These are phyloP conservation scores for Parascotia fuliginaria DNA, from an alignment of 2,888 invertebrate species.

Conservation along the genomic window DNA sequence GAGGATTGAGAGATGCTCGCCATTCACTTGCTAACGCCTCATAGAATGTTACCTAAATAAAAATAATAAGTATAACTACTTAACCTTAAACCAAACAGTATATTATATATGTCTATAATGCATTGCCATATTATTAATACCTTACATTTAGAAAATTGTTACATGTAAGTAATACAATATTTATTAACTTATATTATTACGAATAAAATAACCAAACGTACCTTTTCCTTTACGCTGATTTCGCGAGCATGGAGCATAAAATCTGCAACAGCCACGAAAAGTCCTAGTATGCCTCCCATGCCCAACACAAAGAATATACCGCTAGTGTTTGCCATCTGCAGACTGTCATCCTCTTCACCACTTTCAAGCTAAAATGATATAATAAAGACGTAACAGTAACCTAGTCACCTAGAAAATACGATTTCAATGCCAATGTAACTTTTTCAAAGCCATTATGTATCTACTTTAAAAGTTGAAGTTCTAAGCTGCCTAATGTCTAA, in stretches of 20 bases:
- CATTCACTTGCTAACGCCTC: constrained; percentile 76
- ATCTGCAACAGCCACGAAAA: constrained; percentile 92
- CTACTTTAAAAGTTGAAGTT: too few species aligned
- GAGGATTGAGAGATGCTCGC: constrained; percentile 73
- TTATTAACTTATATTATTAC: background rate
- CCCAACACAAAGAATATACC: constrained; percentile 96
- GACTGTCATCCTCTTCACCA: constrained; percentile 68
- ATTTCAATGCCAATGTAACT: too few species aligned
- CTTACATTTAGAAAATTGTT: too few species aligned
- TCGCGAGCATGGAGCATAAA: constrained; percentile 94
- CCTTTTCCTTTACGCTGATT: constrained; percentile 91
- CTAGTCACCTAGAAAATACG: too few species aligned
- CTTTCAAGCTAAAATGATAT: constrained; percentile 48
- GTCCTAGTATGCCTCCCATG: constrained; percentile 89
- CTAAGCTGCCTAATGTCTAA: too few species aligned
- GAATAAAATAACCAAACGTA: constrained; percentile 53
- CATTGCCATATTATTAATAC: too few species aligned
- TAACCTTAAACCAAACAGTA: too few species aligned
- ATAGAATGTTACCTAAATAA: constrained; percentile 63
- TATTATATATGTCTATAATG: too few species aligned
- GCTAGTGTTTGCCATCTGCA: constrained; percentile 95
- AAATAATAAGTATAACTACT: background rate
- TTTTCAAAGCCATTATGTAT: too few species aligned
- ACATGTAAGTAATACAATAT: too few species aligned
- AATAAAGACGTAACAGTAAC: too few species aligned